Evolutionary conservation across 2,888 invertebrate genomes (phyloP).

Genomic region (Lumbricus terrestris): DNA sequence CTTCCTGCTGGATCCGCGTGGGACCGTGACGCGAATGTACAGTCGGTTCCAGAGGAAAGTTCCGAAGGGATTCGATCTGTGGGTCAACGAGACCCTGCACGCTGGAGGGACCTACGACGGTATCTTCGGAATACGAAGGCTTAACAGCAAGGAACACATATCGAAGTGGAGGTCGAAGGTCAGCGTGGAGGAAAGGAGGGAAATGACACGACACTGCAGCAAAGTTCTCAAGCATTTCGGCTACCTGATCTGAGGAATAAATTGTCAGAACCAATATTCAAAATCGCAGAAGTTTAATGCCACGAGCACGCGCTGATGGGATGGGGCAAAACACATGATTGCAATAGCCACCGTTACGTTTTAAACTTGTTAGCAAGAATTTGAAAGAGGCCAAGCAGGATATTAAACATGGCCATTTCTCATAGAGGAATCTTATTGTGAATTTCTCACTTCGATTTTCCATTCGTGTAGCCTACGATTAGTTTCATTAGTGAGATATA

Average conservation of each 20-base stretch:
- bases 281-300: not conserved
- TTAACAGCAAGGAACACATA: not conserved
- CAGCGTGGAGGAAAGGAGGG: not conserved
- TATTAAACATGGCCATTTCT: too few relatives aligned
- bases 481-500: too few relatives aligned
- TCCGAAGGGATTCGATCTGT: constrained; percentile 6
- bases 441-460: too few relatives aligned
- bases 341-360: too few relatives aligned
- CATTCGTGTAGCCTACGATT: too few relatives aligned
- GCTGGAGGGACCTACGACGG: not conserved
- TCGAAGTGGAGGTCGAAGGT: constrained; percentile 8
- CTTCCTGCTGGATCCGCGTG: not conserved
- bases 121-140: not conserved
- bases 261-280: not conserved
- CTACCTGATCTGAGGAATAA: not conserved
- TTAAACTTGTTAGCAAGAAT: too few relatives aligned
- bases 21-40: not conserved
- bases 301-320: too few relatives aligned
- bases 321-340: too few relatives aligned
- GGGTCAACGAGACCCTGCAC: not conserved
- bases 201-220: not conserved
- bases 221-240: not conserved
- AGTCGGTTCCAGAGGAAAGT: not conserved
- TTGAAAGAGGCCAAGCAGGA: too few relatives aligned
- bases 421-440: too few relatives aligned